Percentiles rank a stretch among this genome's conserved stretches.
Evolutionary conservation across 2,113 vertebrate species (phyloP).

Genomic region (Sus scrofa): T2T-Sscrofa CM000827.6:66102001-66102500

Average conservation of each 20-base stretch:
- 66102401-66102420: neutral
- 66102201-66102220: neutral
- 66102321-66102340: neutral
- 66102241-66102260: neutral
- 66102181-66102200: neutral
- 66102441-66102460: neutral
- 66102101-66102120: neutral
- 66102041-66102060: no score
- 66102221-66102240: neutral
- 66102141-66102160: neutral
- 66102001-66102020: no score
- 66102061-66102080: no score
- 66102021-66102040: no score
- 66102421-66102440: neutral
- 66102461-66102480: slow-evolving; percentile 34
- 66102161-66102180: neutral
- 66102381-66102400: neutral
- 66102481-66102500: neutral
- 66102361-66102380: neutral
- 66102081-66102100: no score
- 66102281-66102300: neutral
- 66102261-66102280: slow-evolving; percentile 24
- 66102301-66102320: neutral
- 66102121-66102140: neutral
- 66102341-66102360: neutral